These are phyloP conservation scores for Poeciliopsis presidionis DNA, from an alignment of 2,797 vertebrate genomes.

Conservation along the genomic window DNA sequence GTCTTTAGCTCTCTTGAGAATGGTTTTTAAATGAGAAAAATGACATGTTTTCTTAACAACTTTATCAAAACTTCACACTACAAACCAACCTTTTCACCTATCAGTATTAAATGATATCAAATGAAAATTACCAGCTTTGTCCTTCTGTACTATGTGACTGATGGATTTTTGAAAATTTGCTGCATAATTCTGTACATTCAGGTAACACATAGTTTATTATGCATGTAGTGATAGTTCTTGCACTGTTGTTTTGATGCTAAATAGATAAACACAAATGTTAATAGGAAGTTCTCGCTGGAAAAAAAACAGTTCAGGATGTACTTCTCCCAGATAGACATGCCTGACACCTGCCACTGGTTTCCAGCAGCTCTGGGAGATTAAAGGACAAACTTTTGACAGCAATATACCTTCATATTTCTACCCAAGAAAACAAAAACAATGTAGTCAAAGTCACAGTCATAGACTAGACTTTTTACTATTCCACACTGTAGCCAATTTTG, in stretches of 20 bases:
- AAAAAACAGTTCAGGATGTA: neutral
- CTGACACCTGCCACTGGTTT: conserved; percentile 10
- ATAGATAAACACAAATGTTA: neutral
- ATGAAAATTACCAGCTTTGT: neutral
- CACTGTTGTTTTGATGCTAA: neutral
- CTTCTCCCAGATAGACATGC: conserved; percentile 3
- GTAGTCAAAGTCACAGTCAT: neutral
- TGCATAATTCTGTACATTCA: neutral
- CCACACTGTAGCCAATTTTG: neutral
- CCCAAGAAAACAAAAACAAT: conserved; percentile 7
- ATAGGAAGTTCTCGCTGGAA: conserved; percentile 3
- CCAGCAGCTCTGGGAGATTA: conserved; percentile 6
- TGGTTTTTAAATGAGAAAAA: neutral
- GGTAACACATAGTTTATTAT: neutral
- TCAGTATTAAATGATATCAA: neutral
- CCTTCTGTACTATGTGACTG: neutral
- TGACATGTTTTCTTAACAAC: neutral
- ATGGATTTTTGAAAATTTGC: neutral
- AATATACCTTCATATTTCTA: neutral
- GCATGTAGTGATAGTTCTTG: neutral
- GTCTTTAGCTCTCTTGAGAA: neutral
- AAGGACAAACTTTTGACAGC: conserved; percentile 5
- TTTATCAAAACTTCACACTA: neutral
- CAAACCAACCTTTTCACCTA: neutral
- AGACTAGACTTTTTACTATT: neutral